Base-by-base conservation (phyloP, 2,888 invertebrate genomes). In the Luperina testacea region DNA sequence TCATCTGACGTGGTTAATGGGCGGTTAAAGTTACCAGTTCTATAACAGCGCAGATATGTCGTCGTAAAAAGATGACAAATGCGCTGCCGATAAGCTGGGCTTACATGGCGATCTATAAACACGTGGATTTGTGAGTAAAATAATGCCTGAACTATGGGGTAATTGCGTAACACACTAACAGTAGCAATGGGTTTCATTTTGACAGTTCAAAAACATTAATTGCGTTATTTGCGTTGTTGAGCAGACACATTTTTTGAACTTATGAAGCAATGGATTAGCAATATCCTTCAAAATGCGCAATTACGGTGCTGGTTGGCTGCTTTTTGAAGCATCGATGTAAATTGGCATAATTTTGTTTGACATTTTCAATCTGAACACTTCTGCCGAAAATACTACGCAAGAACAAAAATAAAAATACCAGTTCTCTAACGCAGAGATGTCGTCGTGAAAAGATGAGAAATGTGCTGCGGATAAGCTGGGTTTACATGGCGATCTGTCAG, bases 1-100 rank as follows among this genome's bases (percentile, higher is more conserved):
- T 79, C 78, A 75, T 74, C 82, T 74, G 65, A 68, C 77, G 72
- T 63, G 51, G 64, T 85, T 85, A 85, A 85, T 83, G 74, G 85
- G 51, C 76, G 69, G 80, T 85, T 85, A 85, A 85, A 85, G 53
- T 83, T 53, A 77, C 70, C 77, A 77, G 78, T 72, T 76, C 77
- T 80, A 77, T 78, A 83, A 77, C 85, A 77, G 69, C 75, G 75
- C 78, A 48, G 84, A 77, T 57, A 73, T 81, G 84, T 73, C 75
- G 59, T 85, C 86, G 83, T 85, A 80, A 85, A 85, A 80, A 78
- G 69, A 85, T 85, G 86, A 85, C 83, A 85, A 85, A 85, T 80
- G 86, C 64, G 68, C 57, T 65, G 74, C 48, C 42, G 63, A 72
- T 51, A 77, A 77, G 72, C 78, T 48, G 51, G 57, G 82, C 15